Conservation (phyloP, 1,140 invertebrate species). For the Sarcophaga peregrina region DNA sequence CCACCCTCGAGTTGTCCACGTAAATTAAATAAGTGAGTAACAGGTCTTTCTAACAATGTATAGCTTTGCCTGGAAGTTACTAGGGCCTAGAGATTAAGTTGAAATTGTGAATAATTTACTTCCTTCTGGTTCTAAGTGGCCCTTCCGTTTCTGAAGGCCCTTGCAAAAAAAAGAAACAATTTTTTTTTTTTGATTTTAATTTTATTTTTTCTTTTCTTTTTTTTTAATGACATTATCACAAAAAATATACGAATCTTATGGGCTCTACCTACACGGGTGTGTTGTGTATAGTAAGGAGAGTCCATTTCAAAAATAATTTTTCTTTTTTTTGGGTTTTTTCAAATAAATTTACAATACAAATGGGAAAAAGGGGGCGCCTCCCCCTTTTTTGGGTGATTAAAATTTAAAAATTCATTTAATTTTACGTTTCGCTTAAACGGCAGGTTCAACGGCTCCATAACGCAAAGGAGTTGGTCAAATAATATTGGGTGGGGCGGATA, state of each 20-base stretch:
- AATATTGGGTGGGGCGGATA: constrained; percentile 55
- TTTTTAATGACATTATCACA: constrained; percentile 39
- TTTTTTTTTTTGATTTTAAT: no score
- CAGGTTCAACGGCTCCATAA: constrained; percentile 61
- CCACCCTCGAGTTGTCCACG: no score
- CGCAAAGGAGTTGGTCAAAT: constrained; percentile 67
- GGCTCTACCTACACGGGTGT: not conserved
- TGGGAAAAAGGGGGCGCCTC: not conserved
- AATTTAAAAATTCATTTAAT: not conserved
- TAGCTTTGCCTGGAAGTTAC: not conserved
- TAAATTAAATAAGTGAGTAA: no score
- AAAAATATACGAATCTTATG: constrained; percentile 39
- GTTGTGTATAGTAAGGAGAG: not conserved
- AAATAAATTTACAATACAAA: not conserved
- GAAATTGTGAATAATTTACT: no score
- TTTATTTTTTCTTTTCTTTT: not conserved
- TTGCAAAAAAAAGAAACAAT: no score
- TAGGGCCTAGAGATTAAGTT: no score
- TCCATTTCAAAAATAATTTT: not conserved
- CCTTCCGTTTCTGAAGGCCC: no score
- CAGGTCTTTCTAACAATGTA: not conserved
- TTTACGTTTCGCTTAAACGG: constrained; percentile 52
- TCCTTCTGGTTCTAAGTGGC: no score
- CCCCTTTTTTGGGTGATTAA: not conserved
- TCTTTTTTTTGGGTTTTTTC: no score